A percentile compares a stretch with the other conserved stretches of the same genome.
These are phyloP conservation scores for Zaprionus ornatus DNA, from an alignment of 1,140 invertebrate genomes.

Conservation along the genomic window DNA sequence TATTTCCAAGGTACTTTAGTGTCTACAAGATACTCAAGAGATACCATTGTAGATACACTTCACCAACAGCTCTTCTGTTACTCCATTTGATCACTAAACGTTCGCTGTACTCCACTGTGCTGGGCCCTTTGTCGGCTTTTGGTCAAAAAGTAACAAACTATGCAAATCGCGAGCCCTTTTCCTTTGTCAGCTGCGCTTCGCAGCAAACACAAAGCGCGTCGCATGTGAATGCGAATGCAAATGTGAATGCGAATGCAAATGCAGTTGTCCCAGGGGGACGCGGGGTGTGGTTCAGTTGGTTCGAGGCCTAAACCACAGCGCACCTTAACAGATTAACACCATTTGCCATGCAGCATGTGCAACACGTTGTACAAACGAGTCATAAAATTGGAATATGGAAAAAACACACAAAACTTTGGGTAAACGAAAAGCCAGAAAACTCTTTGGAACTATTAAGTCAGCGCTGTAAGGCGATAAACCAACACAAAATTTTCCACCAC, in stretches of 20 bases:
- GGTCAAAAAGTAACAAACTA: conserved; percentile 23
- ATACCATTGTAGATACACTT: neutral
- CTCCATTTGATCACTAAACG: neutral
- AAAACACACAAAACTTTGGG: neutral
- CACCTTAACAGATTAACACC: conserved; percentile 11
- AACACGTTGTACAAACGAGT: conserved; percentile 11
- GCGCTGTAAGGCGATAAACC: neutral
- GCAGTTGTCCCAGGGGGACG: neutral
- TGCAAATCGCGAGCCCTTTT: conserved; percentile 45
- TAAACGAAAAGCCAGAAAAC: neutral
- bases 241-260: conserved; percentile 18
- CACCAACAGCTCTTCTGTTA: neutral
- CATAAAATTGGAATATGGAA: conserved; percentile 15
- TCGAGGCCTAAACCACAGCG: conserved; percentile 10
- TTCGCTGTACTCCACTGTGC: neutral
- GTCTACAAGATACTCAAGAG: neutral
- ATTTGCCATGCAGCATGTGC: conserved; percentile 8
- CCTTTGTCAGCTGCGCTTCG: conserved; percentile 8
- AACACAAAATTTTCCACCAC: conserved; percentile 3
- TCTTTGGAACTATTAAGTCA: neutral
- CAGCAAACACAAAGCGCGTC: neutral
- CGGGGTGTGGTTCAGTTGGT: neutral
- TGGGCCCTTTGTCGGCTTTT: conserved; percentile 17
- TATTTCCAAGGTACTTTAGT: neutral
- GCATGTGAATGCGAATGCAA: conserved; percentile 14